These are phyloP conservation scores for Myopa tessellatipennis DNA, from an alignment of 2,888 invertebrate species.

Conservation along the genomic window DNA sequence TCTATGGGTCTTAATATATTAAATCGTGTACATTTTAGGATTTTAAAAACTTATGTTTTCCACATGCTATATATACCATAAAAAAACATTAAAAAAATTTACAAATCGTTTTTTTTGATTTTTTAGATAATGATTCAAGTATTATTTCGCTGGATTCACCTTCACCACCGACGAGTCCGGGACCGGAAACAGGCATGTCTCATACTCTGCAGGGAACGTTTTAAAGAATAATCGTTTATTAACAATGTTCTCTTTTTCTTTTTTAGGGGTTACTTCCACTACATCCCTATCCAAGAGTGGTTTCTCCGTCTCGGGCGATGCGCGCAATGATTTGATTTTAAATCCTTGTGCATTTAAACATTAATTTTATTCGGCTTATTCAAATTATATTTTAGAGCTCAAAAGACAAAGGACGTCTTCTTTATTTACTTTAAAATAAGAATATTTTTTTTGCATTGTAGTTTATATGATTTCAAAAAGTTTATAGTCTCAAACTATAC, in stretches of 20 bases:
- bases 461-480: not conserved
- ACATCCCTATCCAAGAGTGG: conserved; percentile 29
- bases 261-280: conserved; percentile 46
- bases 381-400: not conserved
- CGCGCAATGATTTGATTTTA: conserved; percentile 32
- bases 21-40: too few relatives aligned
- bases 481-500: not conserved
- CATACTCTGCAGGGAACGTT: not conserved
- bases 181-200: conserved; percentile 46
- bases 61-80: too few relatives aligned
- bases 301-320: conserved; percentile 38
- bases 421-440: not conserved
- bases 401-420: conserved; percentile 22
- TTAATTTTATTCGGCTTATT: not conserved
- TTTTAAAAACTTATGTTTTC: too few relatives aligned
- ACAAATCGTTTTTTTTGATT: conserved; percentile 15
- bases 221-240: not conserved
- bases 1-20: too few relatives aligned
- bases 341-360: conserved; percentile 44
- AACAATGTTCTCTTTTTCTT: conserved; percentile 13
- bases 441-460: not conserved
- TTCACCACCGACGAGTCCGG: conserved; percentile 59
- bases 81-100: too few relatives aligned
- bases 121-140: conserved; percentile 50
- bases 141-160: conserved; percentile 62